phyloP scores from a whole-genome alignment of 37 sponge, comb jelly and placozoan genomes.

The Bolinopsis microptera region DNA sequence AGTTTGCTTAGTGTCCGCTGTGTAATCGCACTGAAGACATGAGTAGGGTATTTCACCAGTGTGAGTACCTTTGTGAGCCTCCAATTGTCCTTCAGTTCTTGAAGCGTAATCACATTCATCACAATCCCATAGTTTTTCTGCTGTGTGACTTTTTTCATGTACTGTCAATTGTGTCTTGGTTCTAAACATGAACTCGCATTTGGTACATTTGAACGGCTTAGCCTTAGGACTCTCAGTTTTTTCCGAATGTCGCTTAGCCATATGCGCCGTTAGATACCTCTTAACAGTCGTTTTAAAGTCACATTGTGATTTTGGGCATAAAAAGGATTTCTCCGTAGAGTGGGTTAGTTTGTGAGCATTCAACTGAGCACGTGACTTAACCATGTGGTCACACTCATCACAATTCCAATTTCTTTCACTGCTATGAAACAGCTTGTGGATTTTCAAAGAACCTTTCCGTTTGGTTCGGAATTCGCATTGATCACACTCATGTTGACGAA shows the following conservation, averaged over 20 bases:
- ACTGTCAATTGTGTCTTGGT: not conserved
- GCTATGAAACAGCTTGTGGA: constrained; percentile 25
- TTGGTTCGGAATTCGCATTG: not conserved
- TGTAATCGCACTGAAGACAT: not conserved
- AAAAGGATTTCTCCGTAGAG: not conserved
- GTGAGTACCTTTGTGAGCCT: not conserved
- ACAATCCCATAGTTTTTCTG: constrained; percentile 1
- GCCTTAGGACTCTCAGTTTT: not conserved
- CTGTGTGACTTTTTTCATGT: not conserved
- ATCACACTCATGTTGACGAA: not conserved
- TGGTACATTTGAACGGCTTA: not conserved
- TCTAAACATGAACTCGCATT: not conserved
- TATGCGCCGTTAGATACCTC: not conserved
- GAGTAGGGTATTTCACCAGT: constrained; percentile 28
- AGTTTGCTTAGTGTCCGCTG: not conserved
- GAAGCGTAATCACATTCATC: not conserved
- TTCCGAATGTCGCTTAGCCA: no score
- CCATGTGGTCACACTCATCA: not conserved
- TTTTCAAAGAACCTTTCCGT: not conserved
- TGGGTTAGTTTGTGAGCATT: not conserved
- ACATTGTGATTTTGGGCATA: not conserved
- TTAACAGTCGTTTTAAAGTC: not conserved
- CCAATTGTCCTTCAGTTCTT: not conserved
- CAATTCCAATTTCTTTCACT: not conserved
- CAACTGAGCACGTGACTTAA: not conserved